Percentiles rank a stretch among this genome's conserved stretches.
phyloP scores from a whole-genome alignment of 2,113 vertebrate genomes.

The Rattus rattus region DNA sequence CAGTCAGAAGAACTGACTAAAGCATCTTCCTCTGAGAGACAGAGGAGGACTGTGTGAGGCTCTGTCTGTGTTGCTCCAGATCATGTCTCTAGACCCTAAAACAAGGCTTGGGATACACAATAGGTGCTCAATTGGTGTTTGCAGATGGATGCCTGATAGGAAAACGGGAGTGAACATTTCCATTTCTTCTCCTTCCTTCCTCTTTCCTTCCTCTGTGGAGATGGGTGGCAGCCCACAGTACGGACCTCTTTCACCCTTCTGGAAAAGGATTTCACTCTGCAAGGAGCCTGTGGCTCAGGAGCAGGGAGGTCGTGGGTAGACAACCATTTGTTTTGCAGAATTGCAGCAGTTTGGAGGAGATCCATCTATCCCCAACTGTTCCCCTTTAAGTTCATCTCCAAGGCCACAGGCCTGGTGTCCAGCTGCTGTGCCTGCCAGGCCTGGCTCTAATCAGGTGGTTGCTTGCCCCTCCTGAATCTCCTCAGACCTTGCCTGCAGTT shows the following conservation, averaged over 20 bases:
- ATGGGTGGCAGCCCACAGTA: neutral
- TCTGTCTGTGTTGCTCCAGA: neutral
- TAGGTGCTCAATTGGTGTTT: neutral
- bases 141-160: neutral
- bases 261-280: neutral
- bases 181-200: neutral
- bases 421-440: neutral
- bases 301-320: neutral
- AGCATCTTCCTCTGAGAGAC: neutral
- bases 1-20: neutral
- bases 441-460: neutral
- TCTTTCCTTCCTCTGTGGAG: neutral
- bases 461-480: fast-evolving
- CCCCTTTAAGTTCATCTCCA: neutral
- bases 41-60: fast-evolving
- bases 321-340: neutral
- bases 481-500: neutral
- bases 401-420: neutral
- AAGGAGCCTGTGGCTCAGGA: neutral
- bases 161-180: neutral
- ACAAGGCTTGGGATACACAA: fast-evolving
- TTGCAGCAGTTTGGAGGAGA: neutral
- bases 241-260: neutral
- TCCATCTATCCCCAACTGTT: neutral
- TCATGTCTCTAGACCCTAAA: neutral